Conservation (phyloP, 2,797 vertebrate genomes). For the Brachyalestes nurse region DNA sequence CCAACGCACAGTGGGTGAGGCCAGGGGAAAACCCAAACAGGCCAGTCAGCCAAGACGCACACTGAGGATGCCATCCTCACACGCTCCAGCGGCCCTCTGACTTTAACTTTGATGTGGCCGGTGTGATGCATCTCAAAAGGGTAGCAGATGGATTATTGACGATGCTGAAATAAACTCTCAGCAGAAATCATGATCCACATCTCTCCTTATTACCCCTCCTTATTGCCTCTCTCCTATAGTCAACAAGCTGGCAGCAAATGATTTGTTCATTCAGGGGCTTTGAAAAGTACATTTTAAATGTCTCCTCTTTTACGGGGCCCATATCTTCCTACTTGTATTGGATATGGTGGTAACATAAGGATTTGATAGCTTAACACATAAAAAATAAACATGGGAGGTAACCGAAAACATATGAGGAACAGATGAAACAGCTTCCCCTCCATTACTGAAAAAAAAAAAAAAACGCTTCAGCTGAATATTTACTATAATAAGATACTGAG, state of each 20-base stretch:
- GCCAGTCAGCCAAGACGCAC: constrained; percentile 29
- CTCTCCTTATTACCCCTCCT: background rate
- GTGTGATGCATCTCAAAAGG: background rate
- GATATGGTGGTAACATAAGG: constrained; percentile 33
- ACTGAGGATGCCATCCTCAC: constrained; percentile 31
- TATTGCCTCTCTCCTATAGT: background rate
- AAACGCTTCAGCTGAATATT: constrained; percentile 18
- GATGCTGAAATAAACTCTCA: background rate
- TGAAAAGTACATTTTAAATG: background rate
- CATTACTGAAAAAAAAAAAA: constrained; percentile 55
- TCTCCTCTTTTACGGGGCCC: constrained; percentile 3
- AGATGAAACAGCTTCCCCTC: constrained; percentile 75
- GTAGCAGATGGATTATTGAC: constrained; percentile 20
- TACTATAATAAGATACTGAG: constrained; percentile 33
- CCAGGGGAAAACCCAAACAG: constrained; percentile 20
- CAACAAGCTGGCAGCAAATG: background rate
- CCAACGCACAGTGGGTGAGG: constrained; percentile 15
- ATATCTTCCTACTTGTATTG: constrained; percentile 22
- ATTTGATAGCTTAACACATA: constrained; percentile 64
- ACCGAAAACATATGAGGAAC: constrained; percentile 76
- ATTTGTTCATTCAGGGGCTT: constrained; percentile 9
- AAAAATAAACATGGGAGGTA: constrained; percentile 77
- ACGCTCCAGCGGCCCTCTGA: constrained; percentile 20
- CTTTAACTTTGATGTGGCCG: constrained; percentile 30
- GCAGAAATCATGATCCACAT: too few species aligned